Percentiles rank a stretch among this genome's conserved stretches.
Evolutionary conservation across 53 echinoderm and acorn worm genomes (phyloP).

Genomic region (Stichopus horrens): DNA sequence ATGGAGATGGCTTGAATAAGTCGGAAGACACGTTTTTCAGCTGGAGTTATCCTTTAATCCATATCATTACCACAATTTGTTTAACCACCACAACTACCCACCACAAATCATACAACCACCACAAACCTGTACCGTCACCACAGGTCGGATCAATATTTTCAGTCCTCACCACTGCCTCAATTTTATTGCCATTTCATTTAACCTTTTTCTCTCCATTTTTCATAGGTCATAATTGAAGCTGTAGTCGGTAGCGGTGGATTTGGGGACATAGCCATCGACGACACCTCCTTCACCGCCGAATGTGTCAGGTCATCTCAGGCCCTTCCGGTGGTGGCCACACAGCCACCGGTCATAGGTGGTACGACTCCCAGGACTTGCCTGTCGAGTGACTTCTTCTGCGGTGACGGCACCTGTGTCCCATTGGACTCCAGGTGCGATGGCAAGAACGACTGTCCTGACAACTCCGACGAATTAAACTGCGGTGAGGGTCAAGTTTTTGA

Average conservation of each 20-base stretch:
- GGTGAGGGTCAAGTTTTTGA: conserved; percentile 46
- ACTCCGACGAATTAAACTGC: conserved; percentile 71
- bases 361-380: conserved; percentile 48
- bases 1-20: too few species aligned
- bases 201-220: not conserved
- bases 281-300: conserved; percentile 67
- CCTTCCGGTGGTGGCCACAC: conserved; percentile 62
- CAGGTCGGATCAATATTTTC: too few species aligned
- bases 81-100: too few species aligned
- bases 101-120: too few species aligned
- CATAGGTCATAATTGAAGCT: conserved; percentile 85
- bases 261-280: conserved; percentile 84
- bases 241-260: conserved; percentile 61
- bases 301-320: conserved; percentile 41
- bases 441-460: conserved; percentile 54
- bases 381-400: conserved; percentile 58
- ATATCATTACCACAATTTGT: too few species aligned
- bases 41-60: too few species aligned
- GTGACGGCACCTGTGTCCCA: conserved; percentile 54
- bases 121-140: too few species aligned
- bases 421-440: conserved; percentile 58
- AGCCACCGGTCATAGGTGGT: conserved; percentile 25
- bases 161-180: not conserved
- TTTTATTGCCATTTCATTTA: not conserved
- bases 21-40: too few species aligned